Conservation (phyloP, 2,888 invertebrate species). For the Cryptocephalus primarius region DNA sequence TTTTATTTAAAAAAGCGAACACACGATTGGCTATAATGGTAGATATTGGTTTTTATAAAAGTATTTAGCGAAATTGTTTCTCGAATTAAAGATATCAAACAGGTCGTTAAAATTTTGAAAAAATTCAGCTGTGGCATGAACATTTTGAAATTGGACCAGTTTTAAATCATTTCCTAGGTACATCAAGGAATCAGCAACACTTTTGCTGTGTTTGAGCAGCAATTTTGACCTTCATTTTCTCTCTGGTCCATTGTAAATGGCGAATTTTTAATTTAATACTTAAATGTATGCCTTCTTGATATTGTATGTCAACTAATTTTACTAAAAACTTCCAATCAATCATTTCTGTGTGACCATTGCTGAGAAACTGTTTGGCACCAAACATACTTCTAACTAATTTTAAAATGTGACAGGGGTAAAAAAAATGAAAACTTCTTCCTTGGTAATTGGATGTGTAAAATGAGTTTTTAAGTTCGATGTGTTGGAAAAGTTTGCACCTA, state of each 20-base stretch:
- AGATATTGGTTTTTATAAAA: slow-evolving; percentile 3
- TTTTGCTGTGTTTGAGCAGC: slow-evolving; percentile 7
- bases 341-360: neutral
- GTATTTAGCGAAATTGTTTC: slow-evolving; percentile 6
- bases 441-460: slow-evolving; percentile 3
- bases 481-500: slow-evolving; percentile 10
- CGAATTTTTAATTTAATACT: slow-evolving; percentile 5
- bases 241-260: slow-evolving; percentile 3
- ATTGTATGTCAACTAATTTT: neutral
- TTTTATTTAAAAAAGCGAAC: slow-evolving; percentile 6
- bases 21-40: neutral
- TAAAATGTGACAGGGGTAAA: slow-evolving; percentile 3
- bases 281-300: slow-evolving; percentile 4
- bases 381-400: slow-evolving; percentile 4
- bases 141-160: slow-evolving; percentile 4
- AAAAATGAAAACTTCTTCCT: slow-evolving; percentile 2
- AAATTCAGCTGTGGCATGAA: slow-evolving; percentile 5
- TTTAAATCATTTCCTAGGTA: slow-evolving; percentile 6
- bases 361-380: neutral
- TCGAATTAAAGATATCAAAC: slow-evolving; percentile 9
- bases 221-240: slow-evolving; percentile 16
- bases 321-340: neutral
- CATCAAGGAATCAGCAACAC: slow-evolving; percentile 7
- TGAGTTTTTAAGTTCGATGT: neutral
- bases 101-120: slow-evolving; percentile 6